Evolutionary conservation across 2,113 vertebrate species (phyloP).

Genomic region (Setophaga petechia): DNA sequence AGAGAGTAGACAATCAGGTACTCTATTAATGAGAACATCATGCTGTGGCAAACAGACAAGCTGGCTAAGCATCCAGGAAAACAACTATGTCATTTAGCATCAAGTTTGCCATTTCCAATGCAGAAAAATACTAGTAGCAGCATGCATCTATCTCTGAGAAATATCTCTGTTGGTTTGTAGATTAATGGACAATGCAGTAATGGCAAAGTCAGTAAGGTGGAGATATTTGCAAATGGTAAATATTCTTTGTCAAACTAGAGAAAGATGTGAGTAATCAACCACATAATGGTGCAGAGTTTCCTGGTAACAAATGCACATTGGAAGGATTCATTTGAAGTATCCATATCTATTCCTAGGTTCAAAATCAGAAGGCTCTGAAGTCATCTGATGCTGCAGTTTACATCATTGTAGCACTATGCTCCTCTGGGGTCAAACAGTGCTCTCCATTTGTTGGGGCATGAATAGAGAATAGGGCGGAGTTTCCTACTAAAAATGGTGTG

Average conservation of each 20-base stretch:
- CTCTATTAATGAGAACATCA: not conserved
- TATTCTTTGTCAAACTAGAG: not conserved
- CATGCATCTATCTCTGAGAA: not conserved
- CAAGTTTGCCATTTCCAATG: not conserved
- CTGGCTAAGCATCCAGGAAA: not conserved
- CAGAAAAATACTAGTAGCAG: not conserved
- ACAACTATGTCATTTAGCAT: not conserved
- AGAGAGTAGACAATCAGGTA: not conserved
- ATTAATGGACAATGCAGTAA: not conserved
- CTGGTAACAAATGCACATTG: not conserved
- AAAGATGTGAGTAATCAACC: not conserved
- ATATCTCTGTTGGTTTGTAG: not conserved
- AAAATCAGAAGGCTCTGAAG: not conserved
- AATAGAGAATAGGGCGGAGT: not conserved
- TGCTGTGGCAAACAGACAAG: not conserved
- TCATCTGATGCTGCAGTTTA: not conserved
- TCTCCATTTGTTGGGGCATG: not conserved
- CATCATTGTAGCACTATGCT: fast-evolving
- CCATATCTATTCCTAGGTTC: not conserved
- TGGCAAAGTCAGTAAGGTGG: not conserved
- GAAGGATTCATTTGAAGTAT: not conserved
- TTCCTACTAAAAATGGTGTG: not conserved
- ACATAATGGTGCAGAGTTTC: not conserved
- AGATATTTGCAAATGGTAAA: not conserved
- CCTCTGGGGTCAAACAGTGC: not conserved